These are phyloP conservation scores for Charadrius vociferus DNA, from an alignment of 2,113 vertebrate genomes.

Conservation along the genomic window DNA sequence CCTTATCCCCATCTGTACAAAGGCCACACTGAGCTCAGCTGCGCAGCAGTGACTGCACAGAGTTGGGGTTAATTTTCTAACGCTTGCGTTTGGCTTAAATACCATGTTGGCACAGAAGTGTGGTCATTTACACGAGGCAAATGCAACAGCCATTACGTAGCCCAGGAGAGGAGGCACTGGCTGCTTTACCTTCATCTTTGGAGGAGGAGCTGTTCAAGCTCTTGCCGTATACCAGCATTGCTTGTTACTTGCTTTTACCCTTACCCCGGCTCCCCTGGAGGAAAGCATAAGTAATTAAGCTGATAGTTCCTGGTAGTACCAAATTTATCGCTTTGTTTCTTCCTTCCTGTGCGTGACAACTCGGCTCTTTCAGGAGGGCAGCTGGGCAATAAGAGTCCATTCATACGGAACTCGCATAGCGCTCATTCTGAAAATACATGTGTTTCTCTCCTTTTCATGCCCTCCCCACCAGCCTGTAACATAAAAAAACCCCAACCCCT, in stretches of 20 bases:
- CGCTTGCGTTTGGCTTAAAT: neutral
- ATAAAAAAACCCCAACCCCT: neutral
- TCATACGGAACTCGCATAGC: neutral
- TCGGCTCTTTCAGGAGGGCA: neutral
- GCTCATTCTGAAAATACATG: neutral
- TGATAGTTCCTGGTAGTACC: neutral
- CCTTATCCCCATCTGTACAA: neutral
- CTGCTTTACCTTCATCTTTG: neutral
- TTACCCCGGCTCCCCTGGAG: neutral
- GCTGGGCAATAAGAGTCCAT: neutral
- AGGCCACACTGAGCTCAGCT: neutral
- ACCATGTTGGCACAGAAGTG: rapidly evolving
- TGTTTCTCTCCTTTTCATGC: neutral
- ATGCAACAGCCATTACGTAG: neutral
- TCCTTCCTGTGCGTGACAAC: neutral
- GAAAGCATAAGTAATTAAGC: neutral
- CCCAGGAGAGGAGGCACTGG: neutral
- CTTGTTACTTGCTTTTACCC: neutral
- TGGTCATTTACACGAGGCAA: neutral
- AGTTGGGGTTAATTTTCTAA: neutral
- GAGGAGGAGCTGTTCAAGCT: neutral
- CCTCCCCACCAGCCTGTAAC: neutral
- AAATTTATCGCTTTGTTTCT: neutral
- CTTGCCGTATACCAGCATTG: neutral
- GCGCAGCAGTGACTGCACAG: neutral